A percentile compares a stretch with the other conserved stretches of the same genome.
These are phyloP conservation scores for Scaptomyza polygonia DNA, from an alignment of 2,888 invertebrate species.

Conservation along the genomic window DNA sequence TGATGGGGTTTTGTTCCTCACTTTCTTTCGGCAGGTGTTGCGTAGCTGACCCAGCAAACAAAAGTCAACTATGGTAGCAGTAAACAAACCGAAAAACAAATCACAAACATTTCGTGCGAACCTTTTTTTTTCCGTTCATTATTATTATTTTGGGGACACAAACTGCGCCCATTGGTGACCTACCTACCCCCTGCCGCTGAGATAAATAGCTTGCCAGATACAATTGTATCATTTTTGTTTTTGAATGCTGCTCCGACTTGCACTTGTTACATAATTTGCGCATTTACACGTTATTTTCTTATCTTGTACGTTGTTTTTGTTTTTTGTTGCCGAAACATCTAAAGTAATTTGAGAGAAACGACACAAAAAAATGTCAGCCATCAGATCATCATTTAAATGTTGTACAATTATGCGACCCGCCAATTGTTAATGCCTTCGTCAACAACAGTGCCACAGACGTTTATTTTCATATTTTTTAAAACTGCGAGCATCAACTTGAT, in stretches of 20 bases:
- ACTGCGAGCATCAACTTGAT: not conserved
- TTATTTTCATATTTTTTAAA: not conserved
- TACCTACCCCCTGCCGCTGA: slow-evolving; percentile 14
- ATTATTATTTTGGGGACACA: slow-evolving; percentile 21
- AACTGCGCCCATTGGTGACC: slow-evolving; percentile 42
- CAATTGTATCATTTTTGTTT: slow-evolving; percentile 69
- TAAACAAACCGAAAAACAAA: slow-evolving; percentile 39
- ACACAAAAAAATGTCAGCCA: slow-evolving; percentile 12
- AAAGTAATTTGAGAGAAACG: slow-evolving; percentile 36
- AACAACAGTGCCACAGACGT: too few species aligned
- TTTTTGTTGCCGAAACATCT: slow-evolving; percentile 37
- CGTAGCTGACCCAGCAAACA: slow-evolving; percentile 45
- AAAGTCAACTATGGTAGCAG: slow-evolving; percentile 6
- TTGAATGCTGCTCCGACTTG: slow-evolving; percentile 41
- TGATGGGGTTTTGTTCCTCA: slow-evolving; percentile 40
- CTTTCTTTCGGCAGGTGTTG: slow-evolving; percentile 52
- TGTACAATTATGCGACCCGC: slow-evolving; percentile 58
- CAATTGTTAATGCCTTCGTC: slow-evolving; percentile 37
- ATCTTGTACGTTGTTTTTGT: slow-evolving; percentile 22
- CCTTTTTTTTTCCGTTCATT: slow-evolving; percentile 21
- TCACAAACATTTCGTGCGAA: slow-evolving; percentile 58
- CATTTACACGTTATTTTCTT: slow-evolving; percentile 64
- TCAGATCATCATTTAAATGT: slow-evolving; percentile 62
- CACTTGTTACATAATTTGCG: slow-evolving; percentile 65
- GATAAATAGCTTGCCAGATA: slow-evolving; percentile 69